Percentiles rank a stretch among this genome's conserved stretches.
Evolutionary conservation across 2,113 vertebrate genomes (phyloP).

Genomic region (Craseonycteris thonglongyai): DNA sequence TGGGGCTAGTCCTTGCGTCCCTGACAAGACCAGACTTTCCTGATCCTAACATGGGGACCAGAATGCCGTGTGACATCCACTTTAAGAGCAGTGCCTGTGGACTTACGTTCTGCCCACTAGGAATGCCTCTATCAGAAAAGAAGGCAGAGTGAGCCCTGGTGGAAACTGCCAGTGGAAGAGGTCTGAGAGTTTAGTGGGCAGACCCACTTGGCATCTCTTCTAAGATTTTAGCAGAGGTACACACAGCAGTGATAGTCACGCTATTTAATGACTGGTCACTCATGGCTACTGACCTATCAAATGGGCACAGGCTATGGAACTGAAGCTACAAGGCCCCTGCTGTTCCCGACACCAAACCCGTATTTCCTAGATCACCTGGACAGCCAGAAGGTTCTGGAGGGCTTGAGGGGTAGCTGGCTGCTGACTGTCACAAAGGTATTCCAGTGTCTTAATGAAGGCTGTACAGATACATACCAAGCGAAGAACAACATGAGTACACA

Average conservation of each 20-base stretch:
- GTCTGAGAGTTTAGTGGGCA: neutral
- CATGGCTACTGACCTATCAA: neutral
- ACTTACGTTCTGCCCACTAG: neutral
- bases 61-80: neutral
- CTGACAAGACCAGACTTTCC: neutral
- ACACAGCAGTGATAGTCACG: neutral
- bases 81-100: neutral
- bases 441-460: neutral
- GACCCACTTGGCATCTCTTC: neutral
- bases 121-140: neutral
- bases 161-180: neutral
- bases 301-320: neutral
- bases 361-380: neutral
- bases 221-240: neutral
- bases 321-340: neutral
- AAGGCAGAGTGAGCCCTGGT: neutral
- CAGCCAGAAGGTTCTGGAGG: neutral
- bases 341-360: neutral
- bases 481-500: neutral
- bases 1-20: neutral
- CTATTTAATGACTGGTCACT: neutral
- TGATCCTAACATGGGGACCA: neutral
- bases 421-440: neutral
- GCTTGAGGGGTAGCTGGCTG: neutral
- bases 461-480: neutral